Percentiles rank a stretch among this genome's conserved stretches.
These are phyloP conservation scores for Asobara japonica DNA, from an alignment of 1,140 invertebrate species.

Conservation along the genomic window DNA sequence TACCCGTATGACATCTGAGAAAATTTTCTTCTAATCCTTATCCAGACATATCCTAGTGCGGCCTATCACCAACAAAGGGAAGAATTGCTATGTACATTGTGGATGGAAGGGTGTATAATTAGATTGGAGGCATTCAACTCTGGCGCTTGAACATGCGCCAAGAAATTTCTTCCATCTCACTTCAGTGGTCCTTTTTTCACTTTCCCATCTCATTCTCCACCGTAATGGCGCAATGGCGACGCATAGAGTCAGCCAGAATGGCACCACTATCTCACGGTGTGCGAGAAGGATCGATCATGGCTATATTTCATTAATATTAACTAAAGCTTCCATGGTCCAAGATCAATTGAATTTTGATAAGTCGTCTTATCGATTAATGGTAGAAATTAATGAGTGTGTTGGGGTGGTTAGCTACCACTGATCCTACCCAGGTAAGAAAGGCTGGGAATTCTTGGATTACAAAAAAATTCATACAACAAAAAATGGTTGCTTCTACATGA, in stretches of 20 bases:
- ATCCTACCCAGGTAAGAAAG: no score
- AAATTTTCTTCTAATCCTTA: no score
- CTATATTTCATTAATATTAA: background rate
- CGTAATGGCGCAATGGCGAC: background rate
- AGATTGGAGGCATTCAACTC: constrained; percentile 52
- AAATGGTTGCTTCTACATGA: no score
- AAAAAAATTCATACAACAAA: no score
- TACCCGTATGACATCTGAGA: no score
- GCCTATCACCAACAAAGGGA: constrained; percentile 2
- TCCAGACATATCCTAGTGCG: background rate
- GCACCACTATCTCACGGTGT: background rate
- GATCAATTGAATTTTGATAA: no score
- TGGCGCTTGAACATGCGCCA: constrained; percentile 44
- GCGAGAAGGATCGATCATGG: background rate
- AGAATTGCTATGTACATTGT: background rate
- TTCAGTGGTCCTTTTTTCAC: background rate
- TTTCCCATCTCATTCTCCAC: background rate
- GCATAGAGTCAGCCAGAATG: background rate
- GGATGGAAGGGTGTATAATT: constrained; percentile 45
- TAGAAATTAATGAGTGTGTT: no score
- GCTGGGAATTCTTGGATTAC: no score
- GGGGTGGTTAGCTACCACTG: no score
- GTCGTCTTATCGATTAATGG: no score
- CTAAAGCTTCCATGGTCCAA: no score
- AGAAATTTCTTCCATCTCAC: constrained; percentile 40